Evolutionary conservation across 2,888 invertebrate genomes (phyloP).

Genomic region (Erebia ligea): DNA sequence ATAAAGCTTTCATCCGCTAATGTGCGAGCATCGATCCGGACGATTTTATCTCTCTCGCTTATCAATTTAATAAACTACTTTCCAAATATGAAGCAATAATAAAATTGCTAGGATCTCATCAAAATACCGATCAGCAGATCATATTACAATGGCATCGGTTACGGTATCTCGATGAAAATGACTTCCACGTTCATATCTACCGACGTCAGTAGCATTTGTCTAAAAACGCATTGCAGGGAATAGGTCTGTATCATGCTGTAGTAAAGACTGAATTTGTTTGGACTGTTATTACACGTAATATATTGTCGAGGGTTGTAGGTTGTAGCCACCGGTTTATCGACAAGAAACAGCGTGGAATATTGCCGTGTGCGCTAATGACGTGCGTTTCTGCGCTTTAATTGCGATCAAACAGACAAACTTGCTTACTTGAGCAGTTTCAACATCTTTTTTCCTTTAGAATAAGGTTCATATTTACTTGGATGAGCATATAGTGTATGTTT

Average conservation of each 20-base stretch:
- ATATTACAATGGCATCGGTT: slow-evolving; percentile 60
- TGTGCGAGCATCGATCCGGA: slow-evolving; percentile 39
- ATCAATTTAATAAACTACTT: slow-evolving; percentile 52
- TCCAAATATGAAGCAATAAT: slow-evolving; percentile 55
- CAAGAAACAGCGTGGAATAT: slow-evolving; percentile 82
- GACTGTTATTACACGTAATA: slow-evolving; percentile 15
- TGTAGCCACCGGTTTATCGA: slow-evolving; percentile 51
- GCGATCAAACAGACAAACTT: slow-evolving; percentile 69
- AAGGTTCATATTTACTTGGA: slow-evolving; percentile 44
- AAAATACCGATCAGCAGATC: slow-evolving; percentile 72
- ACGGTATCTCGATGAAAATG: slow-evolving; percentile 60
- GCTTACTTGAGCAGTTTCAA: slow-evolving; percentile 42
- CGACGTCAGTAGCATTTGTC: slow-evolving; percentile 14
- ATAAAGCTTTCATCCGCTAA: slow-evolving; percentile 43
- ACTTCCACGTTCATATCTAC: slow-evolving; percentile 45
- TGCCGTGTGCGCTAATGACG: slow-evolving; percentile 79
- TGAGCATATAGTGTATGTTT: slow-evolving; percentile 41
- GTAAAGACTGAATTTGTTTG: slow-evolving; percentile 24
- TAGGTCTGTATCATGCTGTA: slow-evolving; percentile 2
- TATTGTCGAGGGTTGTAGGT: slow-evolving; percentile 33
- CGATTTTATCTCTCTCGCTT: slow-evolving; percentile 46
- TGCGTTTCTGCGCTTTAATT: slow-evolving; percentile 80
- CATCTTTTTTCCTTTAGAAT: slow-evolving; percentile 32
- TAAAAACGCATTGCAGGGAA: slow-evolving; percentile 30
- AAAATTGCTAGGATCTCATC: slow-evolving; percentile 62